Percentiles rank a stretch among this genome's conserved stretches.
These are phyloP conservation scores for Pyrochroa serraticornis DNA, from an alignment of 2,888 invertebrate species.

Conservation along the genomic window DNA sequence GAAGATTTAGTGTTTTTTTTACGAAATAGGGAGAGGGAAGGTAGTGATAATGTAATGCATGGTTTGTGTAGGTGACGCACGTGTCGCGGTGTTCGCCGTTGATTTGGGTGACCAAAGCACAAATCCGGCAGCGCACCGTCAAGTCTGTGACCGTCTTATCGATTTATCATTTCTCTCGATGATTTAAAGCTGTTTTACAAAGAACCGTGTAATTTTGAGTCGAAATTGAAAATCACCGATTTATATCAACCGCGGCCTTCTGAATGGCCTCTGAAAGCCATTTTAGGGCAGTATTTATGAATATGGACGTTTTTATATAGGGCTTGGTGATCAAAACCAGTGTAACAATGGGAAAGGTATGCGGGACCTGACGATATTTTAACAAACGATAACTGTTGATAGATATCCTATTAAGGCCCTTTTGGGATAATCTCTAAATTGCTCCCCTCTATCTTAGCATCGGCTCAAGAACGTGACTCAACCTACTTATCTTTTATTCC, in stretches of 20 bases:
- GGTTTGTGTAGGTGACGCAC: slow-evolving; percentile 6
- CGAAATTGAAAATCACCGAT: slow-evolving; percentile 32
- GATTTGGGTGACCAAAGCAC: slow-evolving; percentile 20
- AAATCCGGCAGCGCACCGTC: slow-evolving; percentile 20
- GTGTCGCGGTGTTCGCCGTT: not conserved
- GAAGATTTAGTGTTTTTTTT: slow-evolving; percentile 1
- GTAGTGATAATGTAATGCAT: slow-evolving; percentile 7
- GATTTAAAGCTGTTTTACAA: slow-evolving; percentile 27
- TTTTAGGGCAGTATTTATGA: slow-evolving; percentile 31
- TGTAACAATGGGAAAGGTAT: slow-evolving; percentile 29
- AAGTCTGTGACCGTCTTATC: slow-evolving; percentile 20
- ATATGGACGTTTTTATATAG: slow-evolving; percentile 26
- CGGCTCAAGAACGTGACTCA: slow-evolving; percentile 27
- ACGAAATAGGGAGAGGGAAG: not conserved
- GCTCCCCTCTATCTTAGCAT: slow-evolving; percentile 27
- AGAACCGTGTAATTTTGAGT: slow-evolving; percentile 28
- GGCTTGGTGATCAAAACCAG: slow-evolving; percentile 16
- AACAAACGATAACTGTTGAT: slow-evolving; percentile 30
- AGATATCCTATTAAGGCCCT: slow-evolving; percentile 30
- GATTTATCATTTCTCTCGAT: slow-evolving; percentile 27
- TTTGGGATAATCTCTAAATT: slow-evolving; percentile 30
- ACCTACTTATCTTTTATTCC: slow-evolving; percentile 29
- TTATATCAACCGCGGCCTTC: slow-evolving; percentile 26
- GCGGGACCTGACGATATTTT: slow-evolving; percentile 28
- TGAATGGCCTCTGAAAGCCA: slow-evolving; percentile 25